Base-by-base conservation (phyloP, 1,140 invertebrate species). In the Penaeus vannamei region DNA sequence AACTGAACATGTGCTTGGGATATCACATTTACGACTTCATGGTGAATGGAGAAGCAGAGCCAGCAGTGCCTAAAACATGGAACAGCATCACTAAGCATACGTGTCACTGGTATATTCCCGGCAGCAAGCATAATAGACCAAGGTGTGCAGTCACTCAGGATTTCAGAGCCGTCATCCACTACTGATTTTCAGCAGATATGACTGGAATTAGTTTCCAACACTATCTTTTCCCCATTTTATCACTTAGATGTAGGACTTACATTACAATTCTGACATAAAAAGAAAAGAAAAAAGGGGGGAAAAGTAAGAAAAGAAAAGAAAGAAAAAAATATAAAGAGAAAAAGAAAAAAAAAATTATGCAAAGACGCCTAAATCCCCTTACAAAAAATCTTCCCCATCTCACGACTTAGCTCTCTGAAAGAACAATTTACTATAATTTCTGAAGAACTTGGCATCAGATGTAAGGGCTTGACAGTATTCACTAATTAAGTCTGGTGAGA, bases 401-500 rank as follows among this genome's bases (percentile, higher is more conserved):
- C 89, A 91, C 84, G 86, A 91, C 64, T 91, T 91, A 20, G 90
- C 91, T 76, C 91, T 80, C 84, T 91, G 91, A 72, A 91, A 91
- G 69, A 91, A 91, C 26, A 94, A 93, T 92, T 94, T 94, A 79
- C 94, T 91, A 92, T 93, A 94, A 87, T 92, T 92, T 92, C 93
- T 94, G 92, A 94, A 94, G 79, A 93, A 89, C 92, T 94, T 95
- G 19, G 90, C 91, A 87, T 94, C 93, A 62, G 93, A 92, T 80
- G 92, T 93, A 59, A 94, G 92, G 53, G 93, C 93, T 89, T 93
- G 92, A 91, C 93, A 94, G 91, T 93, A 94, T 92, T 94, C 93
- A 87, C 93, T 92, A 81, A 92, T 93, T 29, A 93, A 92, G 76
- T 93, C 87, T 69, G 92, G 91, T 22, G 92, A 91, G 14, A 94